Evolutionary conservation across 2,888 invertebrate species (phyloP), one percentile per base, ranked within the genome.

Genomic region (Synanthedon tipuliformis): DNA sequence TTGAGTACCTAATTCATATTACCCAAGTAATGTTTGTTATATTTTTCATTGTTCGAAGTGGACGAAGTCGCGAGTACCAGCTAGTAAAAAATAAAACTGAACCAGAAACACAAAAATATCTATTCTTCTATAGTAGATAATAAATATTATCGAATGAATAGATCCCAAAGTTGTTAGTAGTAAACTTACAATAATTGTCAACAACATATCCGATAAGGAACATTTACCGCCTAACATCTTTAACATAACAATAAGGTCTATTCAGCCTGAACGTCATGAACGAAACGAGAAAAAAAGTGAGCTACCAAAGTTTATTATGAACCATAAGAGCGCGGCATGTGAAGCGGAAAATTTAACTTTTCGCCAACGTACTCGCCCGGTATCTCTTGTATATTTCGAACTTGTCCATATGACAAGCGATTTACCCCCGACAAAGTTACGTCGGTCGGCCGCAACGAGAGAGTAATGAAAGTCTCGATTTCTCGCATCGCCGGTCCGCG

Each of bases 331-430:
- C 55, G 53, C 41, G 55, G 52, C 56, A 56, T 45, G 54, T 53
- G 53, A 48, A 55, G 59, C 53, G 58, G 57, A 56, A 60, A 67
- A 69, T 63, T 61, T 58, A 56, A 52, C 52, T 52, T 45, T 45
- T 15, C 51, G 50, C 51, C 45, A 11, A 11, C 4, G 50, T 18
- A n/a, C 40, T n/a, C 16, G 5, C 2, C 45, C 13, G 34, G n/a
- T 13, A 50, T 41, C 50, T 55, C 53, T 53, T 53, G 53, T 53
- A 51, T 11, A 41, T 41, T 41, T 34, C 50, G 54, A 50, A 45
- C 52, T 16, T 41, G 50, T 18, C 50, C 50, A 50, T 40, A 45
- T 15, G 45, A 45, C 45, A 15, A 52, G 27, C 54, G 50, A 52
- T 54, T 52, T 54, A 52, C 52, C 50, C 45, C 49, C 48, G 51